Conservation (phyloP, 2,113 vertebrate genomes). For the Gadus macrocephalus region DNA sequence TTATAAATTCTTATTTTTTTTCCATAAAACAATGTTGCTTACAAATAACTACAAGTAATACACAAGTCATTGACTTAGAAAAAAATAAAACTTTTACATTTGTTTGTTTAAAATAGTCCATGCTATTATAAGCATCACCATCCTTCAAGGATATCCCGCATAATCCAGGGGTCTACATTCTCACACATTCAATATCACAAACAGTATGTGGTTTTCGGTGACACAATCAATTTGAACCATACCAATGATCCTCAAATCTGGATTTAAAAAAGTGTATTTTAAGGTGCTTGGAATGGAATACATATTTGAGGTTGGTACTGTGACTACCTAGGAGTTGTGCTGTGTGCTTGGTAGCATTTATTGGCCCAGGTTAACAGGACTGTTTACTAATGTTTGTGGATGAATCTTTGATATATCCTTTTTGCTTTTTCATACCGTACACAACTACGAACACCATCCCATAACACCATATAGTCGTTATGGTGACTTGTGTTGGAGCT, state of each 20-base stretch:
- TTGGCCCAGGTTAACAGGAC: slow-evolving; percentile 35
- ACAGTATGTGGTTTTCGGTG: neutral
- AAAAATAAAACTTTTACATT: slow-evolving; percentile 20
- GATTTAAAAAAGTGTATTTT: slow-evolving; percentile 31
- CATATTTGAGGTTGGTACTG: slow-evolving; percentile 9
- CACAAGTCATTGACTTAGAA: slow-evolving; percentile 40
- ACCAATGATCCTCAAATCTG: neutral
- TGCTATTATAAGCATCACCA: neutral
- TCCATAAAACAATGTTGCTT: slow-evolving; percentile 27
- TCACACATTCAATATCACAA: too few relatives aligned
- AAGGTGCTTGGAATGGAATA: slow-evolving; percentile 55
- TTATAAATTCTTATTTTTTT: slow-evolving; percentile 32
- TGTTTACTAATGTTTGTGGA: slow-evolving; percentile 29
- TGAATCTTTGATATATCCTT: slow-evolving; percentile 48
- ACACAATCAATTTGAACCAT: neutral
- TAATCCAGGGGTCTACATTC: too few relatives aligned
- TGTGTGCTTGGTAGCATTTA: slow-evolving; percentile 11
- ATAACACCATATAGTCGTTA: neutral
- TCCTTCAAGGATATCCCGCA: too few relatives aligned
- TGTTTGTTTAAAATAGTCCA: slow-evolving; percentile 5
- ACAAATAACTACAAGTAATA: slow-evolving; percentile 38
- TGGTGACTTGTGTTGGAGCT: too few relatives aligned
- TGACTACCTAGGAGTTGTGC: slow-evolving; percentile 15
- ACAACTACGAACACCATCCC: slow-evolving; percentile 10
- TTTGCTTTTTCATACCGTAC: slow-evolving; percentile 20